Evolutionary conservation across 2,797 vertebrate genomes (phyloP).

Genomic region (Orestias chungarensis): DNA sequence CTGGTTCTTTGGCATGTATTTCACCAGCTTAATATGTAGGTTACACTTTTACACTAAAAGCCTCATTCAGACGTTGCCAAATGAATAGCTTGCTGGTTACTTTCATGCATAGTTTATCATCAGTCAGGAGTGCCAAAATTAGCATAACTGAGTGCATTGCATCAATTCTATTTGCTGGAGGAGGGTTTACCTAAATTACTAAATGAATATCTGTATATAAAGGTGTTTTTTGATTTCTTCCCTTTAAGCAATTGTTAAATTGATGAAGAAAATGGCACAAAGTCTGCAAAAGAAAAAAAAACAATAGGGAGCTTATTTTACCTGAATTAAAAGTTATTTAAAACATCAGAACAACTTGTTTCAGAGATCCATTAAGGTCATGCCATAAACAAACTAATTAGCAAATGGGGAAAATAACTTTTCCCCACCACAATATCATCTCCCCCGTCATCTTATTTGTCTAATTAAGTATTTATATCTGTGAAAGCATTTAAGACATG

Average conservation of each 20-base stretch:
- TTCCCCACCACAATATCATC: neutral
- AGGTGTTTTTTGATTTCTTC: neutral
- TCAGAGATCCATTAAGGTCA: neutral
- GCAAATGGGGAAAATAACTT: conserved; percentile 1
- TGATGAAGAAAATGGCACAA: neutral
- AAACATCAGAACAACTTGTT: neutral
- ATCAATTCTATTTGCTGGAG: neutral
- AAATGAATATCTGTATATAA: neutral
- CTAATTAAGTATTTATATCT: conserved; percentile 17
- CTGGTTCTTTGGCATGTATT: neutral
- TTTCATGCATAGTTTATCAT: neutral
- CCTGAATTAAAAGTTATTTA: conserved; percentile 34
- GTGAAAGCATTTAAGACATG: conserved; percentile 9
- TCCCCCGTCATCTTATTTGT: neutral
- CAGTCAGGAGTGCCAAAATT: neutral
- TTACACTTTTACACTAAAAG: neutral
- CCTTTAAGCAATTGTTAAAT: neutral
- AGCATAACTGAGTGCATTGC: neutral
- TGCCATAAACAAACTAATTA: conserved; percentile 32
- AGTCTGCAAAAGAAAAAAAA: neutral
- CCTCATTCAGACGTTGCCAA: neutral
- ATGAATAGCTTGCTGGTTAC: neutral
- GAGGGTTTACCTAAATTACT: neutral
- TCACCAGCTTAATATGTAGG: neutral
- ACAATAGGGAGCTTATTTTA: neutral